Evolutionary conservation across 2,113 vertebrate genomes (phyloP).

Genomic region (Stigmatopora nigra): DNA sequence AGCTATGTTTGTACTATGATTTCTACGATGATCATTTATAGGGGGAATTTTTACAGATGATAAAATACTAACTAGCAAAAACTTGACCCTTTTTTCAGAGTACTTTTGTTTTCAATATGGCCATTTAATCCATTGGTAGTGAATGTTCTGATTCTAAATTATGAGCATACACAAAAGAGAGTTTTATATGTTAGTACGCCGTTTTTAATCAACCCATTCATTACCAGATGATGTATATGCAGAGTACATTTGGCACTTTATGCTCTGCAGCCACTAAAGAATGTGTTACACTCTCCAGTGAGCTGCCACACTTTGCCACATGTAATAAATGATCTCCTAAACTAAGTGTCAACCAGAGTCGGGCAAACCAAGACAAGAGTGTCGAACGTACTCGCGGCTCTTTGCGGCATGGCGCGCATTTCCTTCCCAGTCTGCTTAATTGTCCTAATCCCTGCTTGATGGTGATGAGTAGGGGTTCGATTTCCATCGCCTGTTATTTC

Average conservation of each 20-base stretch:
- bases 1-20: slow-evolving; percentile 29
- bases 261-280: slow-evolving; percentile 16
- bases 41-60: too few relatives aligned
- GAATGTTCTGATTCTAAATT: too few relatives aligned
- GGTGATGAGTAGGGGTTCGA: slow-evolving; percentile 28
- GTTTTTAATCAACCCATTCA: too few relatives aligned
- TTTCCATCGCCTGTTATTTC: slow-evolving; percentile 40
- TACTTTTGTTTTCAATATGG: too few relatives aligned
- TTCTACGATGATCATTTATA: too few relatives aligned
- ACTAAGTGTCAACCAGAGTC: slow-evolving; percentile 1
- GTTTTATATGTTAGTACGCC: too few relatives aligned
- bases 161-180: too few relatives aligned
- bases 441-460: slow-evolving; percentile 17
- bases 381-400: slow-evolving; percentile 4
- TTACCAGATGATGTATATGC: too few relatives aligned
- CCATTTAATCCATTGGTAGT: too few relatives aligned
- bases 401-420: slow-evolving; percentile 19
- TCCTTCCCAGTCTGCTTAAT: slow-evolving; percentile 27
- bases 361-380: not conserved
- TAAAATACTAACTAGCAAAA: too few relatives aligned
- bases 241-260: slow-evolving; percentile 48
- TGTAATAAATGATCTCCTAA: slow-evolving; percentile 3
- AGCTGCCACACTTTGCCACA: slow-evolving; percentile 6
- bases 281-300: not conserved
- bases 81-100: too few relatives aligned